Evolutionary conservation across 2,797 vertebrate species (phyloP), one percentile per base, ranked within the genome.

Genomic region (Fistularia tabacaria): DNA sequence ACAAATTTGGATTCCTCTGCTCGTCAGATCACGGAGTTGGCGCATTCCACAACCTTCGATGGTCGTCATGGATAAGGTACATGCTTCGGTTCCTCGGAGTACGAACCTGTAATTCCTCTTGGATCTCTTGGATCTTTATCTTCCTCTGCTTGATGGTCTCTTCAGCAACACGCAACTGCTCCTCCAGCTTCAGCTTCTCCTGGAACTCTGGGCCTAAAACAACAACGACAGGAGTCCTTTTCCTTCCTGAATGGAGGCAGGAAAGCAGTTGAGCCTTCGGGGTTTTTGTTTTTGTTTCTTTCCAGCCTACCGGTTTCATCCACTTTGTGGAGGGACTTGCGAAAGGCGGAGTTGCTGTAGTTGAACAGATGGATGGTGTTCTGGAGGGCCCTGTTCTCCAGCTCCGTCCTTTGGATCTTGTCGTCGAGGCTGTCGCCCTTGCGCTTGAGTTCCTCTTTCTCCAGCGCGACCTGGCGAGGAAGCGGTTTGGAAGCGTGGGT

Each of bases 381-480:
- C 73, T 93, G 90, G 69, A 98, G 74, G 47, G 95, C 97, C 51
- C 13, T 59, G 14, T 93, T 93, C 81, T 99, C 97, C 76, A 93
- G 88, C 78, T 95, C 92, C 56, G 85, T 87, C 79, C 92, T 93
- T 57, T 75, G 77, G 74, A 98, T 93, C 79, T 91, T 89, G 42
- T 82, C 86, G 60, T 96, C 93, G 73, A 99, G 84, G 51, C 59
- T 62, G 57, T 96, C 92, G 9, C 94, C 92, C 74, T 91, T 88
- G 14, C 72, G 87, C 79, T 88, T 89, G 45, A 98, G 92, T 73
- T 92, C 92, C 81, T 95, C 93, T 69, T 92, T 96, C 79, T 97
- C 93, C 62, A 94, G 95, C 14, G 93, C 94, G 70, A 93, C 89
- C 97, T 97, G 59, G 62, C 79, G 76, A 80, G 7, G 65, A 53